Conservation (phyloP, 2,113 vertebrate genomes). For the Chaetura pelagica region DNA sequence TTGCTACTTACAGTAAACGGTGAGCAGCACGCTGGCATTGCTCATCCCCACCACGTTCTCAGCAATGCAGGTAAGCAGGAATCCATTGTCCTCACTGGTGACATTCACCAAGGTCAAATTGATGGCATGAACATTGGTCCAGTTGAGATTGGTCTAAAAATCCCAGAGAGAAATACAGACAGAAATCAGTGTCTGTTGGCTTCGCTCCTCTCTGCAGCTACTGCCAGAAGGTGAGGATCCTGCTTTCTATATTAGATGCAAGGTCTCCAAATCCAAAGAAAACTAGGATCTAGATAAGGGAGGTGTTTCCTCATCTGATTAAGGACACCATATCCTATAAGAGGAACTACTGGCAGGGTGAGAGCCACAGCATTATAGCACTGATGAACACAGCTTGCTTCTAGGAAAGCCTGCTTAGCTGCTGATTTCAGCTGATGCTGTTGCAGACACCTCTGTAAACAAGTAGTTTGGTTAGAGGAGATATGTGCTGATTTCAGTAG, state of each 20-base stretch:
- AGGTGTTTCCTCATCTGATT: not conserved
- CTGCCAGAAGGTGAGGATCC: not conserved
- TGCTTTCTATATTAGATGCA: not conserved
- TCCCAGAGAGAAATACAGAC: not conserved
- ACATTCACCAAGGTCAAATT: conserved; percentile 94
- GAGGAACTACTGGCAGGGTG: not conserved
- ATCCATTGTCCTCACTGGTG: conserved; percentile 94
- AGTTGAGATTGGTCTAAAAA: conserved; percentile 91
- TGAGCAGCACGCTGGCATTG: conserved; percentile 92
- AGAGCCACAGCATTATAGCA: not conserved
- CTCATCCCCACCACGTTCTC: conserved; percentile 98
- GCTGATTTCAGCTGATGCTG: not conserved
- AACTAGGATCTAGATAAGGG: not conserved
- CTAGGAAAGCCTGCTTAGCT: not conserved
- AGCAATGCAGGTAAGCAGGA: conserved; percentile 91
- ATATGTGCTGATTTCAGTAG: not conserved
- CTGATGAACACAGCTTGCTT: not conserved
- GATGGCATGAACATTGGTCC: conserved; percentile 95
- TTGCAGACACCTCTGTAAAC: not conserved
- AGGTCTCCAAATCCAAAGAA: not conserved
- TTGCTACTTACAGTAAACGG: conserved; percentile 90
- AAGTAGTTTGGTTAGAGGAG: not conserved
- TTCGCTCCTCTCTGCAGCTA: not conserved
- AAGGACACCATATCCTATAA: not conserved
- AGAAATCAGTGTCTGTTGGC: not conserved